Percentiles rank a stretch among this genome's conserved stretches.
Conservation (phyloP, 2,888 invertebrate species). For the Apotomis capreana region DNA sequence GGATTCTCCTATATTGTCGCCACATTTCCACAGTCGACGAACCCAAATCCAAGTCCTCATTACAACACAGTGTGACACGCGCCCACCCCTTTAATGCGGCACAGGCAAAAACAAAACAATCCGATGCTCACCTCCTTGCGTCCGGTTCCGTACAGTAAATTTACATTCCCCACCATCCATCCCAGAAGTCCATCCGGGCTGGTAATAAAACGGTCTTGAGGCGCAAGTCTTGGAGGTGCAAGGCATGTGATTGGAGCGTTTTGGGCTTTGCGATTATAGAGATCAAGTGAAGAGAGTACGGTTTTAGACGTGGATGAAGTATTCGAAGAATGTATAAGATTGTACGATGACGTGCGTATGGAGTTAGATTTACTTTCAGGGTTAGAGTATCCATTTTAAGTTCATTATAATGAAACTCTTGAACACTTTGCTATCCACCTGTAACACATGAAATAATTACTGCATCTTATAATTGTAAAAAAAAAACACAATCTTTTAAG, state of each 20-base stretch:
- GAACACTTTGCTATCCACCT: too few species aligned
- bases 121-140: slow-evolving; percentile 79
- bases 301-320: too few species aligned
- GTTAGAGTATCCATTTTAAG: too few species aligned
- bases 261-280: not conserved
- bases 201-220: slow-evolving; percentile 82
- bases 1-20: too few species aligned
- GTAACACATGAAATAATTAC: too few species aligned
- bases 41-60: not conserved
- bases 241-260: slow-evolving; percentile 49
- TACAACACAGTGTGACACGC: slow-evolving; percentile 57
- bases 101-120: slow-evolving; percentile 80
- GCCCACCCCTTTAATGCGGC: slow-evolving; percentile 66
- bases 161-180: slow-evolving; percentile 82
- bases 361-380: too few species aligned
- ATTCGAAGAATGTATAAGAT: too few species aligned
- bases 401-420: too few species aligned
- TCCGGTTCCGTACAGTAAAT: slow-evolving; percentile 81
- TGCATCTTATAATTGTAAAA: too few species aligned
- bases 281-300: not conserved
- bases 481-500: too few species aligned
- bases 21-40: too few species aligned
- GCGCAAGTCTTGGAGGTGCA: slow-evolving; percentile 69
- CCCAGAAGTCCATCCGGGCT: slow-evolving; percentile 80
- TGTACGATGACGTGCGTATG: too few species aligned